These are phyloP conservation scores for Tyrophagus putrescentiae DNA, from an alignment of 1,140 invertebrate species.

Conservation along the genomic window DNA sequence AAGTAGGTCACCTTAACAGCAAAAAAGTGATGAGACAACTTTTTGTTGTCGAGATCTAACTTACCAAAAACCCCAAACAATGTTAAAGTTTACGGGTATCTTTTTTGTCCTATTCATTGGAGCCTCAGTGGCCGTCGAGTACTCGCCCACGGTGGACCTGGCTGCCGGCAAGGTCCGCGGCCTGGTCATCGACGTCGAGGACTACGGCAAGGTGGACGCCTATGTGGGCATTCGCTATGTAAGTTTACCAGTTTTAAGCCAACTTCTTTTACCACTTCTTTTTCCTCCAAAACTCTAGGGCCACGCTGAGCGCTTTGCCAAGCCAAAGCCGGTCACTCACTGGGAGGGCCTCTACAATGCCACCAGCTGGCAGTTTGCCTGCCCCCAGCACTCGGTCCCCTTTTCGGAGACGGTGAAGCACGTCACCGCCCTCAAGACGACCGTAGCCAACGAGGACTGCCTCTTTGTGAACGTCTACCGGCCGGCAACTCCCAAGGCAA, in stretches of 20 bases:
- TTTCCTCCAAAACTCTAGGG: neutral
- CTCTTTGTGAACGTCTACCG: constrained; percentile 19
- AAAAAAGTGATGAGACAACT: no score
- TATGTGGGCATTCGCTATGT: constrained; percentile 12
- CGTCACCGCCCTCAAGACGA: no score
- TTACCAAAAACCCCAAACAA: no score
- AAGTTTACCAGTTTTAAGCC: neutral
- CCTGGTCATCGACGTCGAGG: neutral
- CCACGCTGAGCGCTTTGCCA: neutral
- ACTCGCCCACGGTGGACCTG: neutral
- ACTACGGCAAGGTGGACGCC: neutral
- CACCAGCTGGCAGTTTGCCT: constrained; percentile 1
- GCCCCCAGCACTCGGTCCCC: neutral
- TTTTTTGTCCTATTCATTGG: no score
- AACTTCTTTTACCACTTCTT: neutral
- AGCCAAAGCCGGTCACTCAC: neutral
- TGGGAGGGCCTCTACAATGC: constrained; percentile 9
- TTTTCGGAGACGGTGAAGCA: neutral
- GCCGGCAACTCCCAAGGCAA: neutral
- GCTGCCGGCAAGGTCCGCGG: neutral
- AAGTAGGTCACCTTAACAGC: no score
- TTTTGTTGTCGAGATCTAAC: no score
- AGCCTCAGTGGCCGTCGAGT: no score
- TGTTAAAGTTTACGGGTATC: no score
- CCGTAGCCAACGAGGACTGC: constrained; percentile 23